Evolutionary conservation across 1,140 invertebrate genomes (phyloP), one percentile per base, ranked within the genome.

Genomic region (Megalonaias nervosa): DNA sequence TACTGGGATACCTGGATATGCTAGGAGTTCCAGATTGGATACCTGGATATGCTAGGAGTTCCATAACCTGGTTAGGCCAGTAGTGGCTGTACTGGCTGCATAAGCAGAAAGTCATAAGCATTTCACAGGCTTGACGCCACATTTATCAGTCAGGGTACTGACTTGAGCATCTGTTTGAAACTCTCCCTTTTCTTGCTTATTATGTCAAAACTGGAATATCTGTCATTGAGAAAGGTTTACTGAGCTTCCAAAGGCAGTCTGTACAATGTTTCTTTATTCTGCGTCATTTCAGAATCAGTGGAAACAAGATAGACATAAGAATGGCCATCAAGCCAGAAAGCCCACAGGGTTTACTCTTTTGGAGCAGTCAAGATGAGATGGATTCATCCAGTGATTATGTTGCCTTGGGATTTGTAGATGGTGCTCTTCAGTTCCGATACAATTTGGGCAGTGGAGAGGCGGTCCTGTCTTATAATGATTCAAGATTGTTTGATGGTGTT

Each of bases 401-500:
- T 23, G 94, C 95, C 17, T 91, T 99, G 61, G 97, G 96, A 60
- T 93, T 98, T 68, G 93, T 95, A 85, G 92, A 94, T 77, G 96
- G 96, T 60, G 93, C 92, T 84, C 91, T 94, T 9, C 92, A 93
- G 84, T 91, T 90, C 77, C 92, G 90, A 61, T 94, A 84, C 89
- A 95, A 91, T 93, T 94, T 91, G 94, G 95, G 80, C 94, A 95
- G 85, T 94, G 95, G 75, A 13, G 95, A 96, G 84, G 91, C 87
- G 9, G 77, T 87, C 59, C 94, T 98, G 19, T 92, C 94, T 75
- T 96, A 96, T 82, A 98, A 98, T 91, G 93, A 93, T 79, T 95
- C 95, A n/a, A 94, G 93, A 89, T 93, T 98, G 56, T 95, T 97
- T 90, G 96, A 98, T 91, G 96, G 96, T 71, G 92, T 96, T 60